A percentile compares a stretch with the other conserved stretches of the same genome.
These are phyloP conservation scores for Agapornis canus DNA, from an alignment of 2,797 vertebrate species.

Conservation along the genomic window DNA sequence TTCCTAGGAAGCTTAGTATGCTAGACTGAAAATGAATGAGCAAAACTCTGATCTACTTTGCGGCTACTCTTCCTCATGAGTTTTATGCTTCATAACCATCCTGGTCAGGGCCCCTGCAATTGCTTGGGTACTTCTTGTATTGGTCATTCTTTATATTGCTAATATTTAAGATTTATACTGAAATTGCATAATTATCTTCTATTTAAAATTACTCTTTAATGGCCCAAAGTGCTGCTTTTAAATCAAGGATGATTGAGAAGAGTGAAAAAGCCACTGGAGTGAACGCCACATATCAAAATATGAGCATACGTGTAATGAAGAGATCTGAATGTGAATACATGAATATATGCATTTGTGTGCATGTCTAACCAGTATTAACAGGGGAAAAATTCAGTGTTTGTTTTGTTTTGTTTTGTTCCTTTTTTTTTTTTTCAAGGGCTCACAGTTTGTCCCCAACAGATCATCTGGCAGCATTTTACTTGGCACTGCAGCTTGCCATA, in stretches of 20 bases:
- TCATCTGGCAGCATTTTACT: conserved; percentile 95
- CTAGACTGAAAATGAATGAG: not conserved
- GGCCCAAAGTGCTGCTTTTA: not conserved
- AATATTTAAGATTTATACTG: not conserved
- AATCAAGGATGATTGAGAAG: not conserved
- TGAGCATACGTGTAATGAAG: not conserved
- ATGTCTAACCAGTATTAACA: not conserved
- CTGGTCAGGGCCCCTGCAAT: not conserved
- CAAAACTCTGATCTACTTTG: not conserved
- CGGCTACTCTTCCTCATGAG: not conserved
- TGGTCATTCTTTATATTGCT: not conserved
- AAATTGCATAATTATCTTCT: not conserved
- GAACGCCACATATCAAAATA: not conserved
- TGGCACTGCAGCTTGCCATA: conserved; percentile 95
- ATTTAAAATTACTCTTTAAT: not conserved
- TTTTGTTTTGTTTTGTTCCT: not conserved
- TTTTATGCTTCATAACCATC: not conserved
- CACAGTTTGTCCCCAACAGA: conserved; percentile 95
- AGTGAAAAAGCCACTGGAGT: not conserved
- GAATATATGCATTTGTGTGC: not conserved
- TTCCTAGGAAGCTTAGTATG: not conserved
- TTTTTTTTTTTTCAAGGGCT: conserved; percentile 81
- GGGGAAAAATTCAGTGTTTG: not conserved
- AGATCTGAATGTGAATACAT: not conserved
- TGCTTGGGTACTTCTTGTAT: not conserved